Evolutionary conservation across 2,797 vertebrate genomes (phyloP), one percentile per base, ranked within the genome.

Genomic region (Sus cebifrons): DNA sequence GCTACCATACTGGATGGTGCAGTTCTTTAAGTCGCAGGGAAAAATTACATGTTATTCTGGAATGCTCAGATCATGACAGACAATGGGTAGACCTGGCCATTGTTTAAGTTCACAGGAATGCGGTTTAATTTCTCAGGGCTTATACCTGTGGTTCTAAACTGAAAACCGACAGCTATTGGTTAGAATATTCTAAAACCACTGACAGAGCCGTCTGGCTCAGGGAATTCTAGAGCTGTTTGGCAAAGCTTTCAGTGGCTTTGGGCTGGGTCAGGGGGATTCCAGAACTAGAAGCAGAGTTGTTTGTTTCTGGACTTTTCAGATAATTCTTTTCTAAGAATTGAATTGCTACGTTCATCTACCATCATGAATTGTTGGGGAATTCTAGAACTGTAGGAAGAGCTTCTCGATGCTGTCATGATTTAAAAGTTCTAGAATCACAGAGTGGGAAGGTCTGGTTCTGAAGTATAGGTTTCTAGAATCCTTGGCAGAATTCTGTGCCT

Each of bases 351-450:
- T 25, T 0, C 8, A 0, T 44, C 36, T 18, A 23, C 54, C 29
- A 25, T 11, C 12, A 2, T 27, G 17, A 86, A 16, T 54, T n/a
- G 2, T 10, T 18, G 20, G 32, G 58, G 20, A 14, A 15, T 75
- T 81, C 58, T 73, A 64, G 89, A 83, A 54, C 56, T 74, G 3
- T 0, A 25, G 52, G 21, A 36, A 77, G 68, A 21, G 11, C 27
- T 82, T 7, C 6, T 44, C 0, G 5, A 10, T 1, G 29, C 8
- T 36, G 0, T 20, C 15, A 12, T 29, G 25, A 44, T 32, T 29
- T 67, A 44, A 54, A 71, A 13, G 40, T 21, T 87, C 27, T 25
- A 9, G 86, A 86, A 49, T 52, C 36, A 2, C 1, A 2, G 68
- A 40, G 54, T 54, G 20, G 29, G 14, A 25, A 77, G 36, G 56